These are phyloP conservation scores for Manis pentadactyla DNA, from an alignment of 2,797 vertebrate species.

Conservation along the genomic window DNA sequence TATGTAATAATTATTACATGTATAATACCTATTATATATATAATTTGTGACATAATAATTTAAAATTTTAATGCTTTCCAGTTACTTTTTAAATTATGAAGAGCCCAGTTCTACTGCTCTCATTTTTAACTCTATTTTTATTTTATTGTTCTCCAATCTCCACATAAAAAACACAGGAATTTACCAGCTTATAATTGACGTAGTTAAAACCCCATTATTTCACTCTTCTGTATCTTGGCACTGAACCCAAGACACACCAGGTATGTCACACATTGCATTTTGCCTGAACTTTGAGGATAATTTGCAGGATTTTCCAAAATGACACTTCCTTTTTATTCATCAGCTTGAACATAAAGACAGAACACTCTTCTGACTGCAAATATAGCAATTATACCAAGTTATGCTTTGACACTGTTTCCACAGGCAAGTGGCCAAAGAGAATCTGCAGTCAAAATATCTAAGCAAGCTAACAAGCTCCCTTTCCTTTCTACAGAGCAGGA, in stretches of 20 bases:
- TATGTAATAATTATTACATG: too few species aligned
- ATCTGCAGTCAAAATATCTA: conserved; percentile 97
- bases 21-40: neutral
- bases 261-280: conserved; percentile 88
- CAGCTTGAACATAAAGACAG: conserved; percentile 93
- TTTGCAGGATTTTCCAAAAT: conserved; percentile 96
- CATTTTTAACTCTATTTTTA: conserved; percentile 55
- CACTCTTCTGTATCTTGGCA: conserved; percentile 75
- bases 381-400: conserved; percentile 99
- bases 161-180: neutral
- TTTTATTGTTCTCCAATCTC: conserved; percentile 2
- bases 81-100: conserved; percentile 78
- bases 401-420: conserved; percentile 98
- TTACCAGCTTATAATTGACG: conserved; percentile 82
- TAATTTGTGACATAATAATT: conserved; percentile 81
- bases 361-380: conserved; percentile 96
- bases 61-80: conserved; percentile 85
- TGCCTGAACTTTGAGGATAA: conserved; percentile 94
- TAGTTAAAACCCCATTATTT: conserved; percentile 90
- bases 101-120: conserved; percentile 24
- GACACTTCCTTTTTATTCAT: conserved; percentile 96
- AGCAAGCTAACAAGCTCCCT: conserved; percentile 98
- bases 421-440: conserved; percentile 98
- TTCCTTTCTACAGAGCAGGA: conserved; percentile 92
- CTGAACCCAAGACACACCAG: conserved; percentile 78